Percentiles rank a stretch among this genome's conserved stretches.
These are phyloP conservation scores for Microtus montanus DNA, from an alignment of 2,113 vertebrate genomes.

Conservation along the genomic window DNA sequence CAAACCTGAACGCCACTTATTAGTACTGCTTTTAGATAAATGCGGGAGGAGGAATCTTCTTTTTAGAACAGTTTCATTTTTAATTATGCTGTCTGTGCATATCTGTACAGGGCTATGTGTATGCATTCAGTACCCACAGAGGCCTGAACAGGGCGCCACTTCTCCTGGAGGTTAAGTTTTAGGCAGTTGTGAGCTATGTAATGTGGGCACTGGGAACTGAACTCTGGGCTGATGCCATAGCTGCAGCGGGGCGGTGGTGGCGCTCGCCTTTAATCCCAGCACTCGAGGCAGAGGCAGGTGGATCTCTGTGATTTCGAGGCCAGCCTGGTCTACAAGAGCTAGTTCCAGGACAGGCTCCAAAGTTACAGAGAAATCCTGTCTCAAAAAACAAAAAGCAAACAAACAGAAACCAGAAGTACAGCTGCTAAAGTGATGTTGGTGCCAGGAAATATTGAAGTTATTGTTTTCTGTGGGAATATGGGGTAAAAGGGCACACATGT, in stretches of 20 bases:
- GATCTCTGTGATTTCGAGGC: too few species aligned
- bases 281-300: too few species aligned
- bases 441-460: background rate
- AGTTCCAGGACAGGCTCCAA: too few species aligned
- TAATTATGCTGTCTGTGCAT: background rate
- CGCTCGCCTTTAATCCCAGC: too few species aligned
- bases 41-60: background rate
- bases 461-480: conserved; percentile 29
- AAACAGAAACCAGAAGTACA: background rate
- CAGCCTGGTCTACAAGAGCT: too few species aligned
- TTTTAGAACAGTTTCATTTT: background rate
- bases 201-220: background rate
- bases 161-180: background rate
- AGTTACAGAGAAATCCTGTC: too few species aligned
- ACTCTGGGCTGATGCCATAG: background rate
- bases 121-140: background rate
- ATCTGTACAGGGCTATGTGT: background rate
- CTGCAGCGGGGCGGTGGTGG: background rate
- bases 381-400: too few species aligned
- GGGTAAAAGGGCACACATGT: background rate
- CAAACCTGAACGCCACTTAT: background rate
- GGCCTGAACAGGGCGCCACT: background rate
- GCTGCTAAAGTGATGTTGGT: background rate
- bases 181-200: background rate
- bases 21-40: background rate